phyloP scores from a whole-genome alignment of 2,888 invertebrate genomes.

The Leucophenga maculata region DNA sequence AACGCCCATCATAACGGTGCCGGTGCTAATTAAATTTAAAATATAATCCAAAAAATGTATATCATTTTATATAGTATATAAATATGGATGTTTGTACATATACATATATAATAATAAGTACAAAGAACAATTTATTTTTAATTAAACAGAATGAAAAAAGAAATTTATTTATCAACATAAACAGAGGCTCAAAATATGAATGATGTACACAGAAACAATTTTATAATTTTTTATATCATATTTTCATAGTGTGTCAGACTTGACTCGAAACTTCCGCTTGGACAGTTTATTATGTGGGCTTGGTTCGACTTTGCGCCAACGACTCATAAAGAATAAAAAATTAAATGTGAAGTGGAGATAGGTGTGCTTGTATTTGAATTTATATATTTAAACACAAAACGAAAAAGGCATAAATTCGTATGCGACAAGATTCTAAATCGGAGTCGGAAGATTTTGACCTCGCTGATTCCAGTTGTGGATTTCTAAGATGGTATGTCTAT shows the following conservation, averaged over 20 bases:
- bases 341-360: too few species aligned
- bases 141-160: neutral
- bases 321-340: neutral
- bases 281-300: slow-evolving; percentile 5
- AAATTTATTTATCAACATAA: neutral
- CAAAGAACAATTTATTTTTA: neutral
- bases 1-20: neutral
- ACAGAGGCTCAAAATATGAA: neutral
- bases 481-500: too few species aligned
- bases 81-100: neutral
- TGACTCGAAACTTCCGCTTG: slow-evolving; percentile 10
- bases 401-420: neutral
- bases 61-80: too few species aligned
- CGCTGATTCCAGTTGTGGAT: too few species aligned
- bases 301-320: neutral
- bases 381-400: neutral
- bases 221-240: too few species aligned
- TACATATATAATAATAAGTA: neutral
- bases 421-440: neutral
- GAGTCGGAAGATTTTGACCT: too few species aligned
- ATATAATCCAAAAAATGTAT: neutral
- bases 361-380: too few species aligned
- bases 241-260: neutral
- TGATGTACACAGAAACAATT: too few species aligned
- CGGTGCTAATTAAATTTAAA: neutral